Evolutionary conservation across 1,140 invertebrate species (phyloP).

Genomic region (Diprion similis): DNA sequence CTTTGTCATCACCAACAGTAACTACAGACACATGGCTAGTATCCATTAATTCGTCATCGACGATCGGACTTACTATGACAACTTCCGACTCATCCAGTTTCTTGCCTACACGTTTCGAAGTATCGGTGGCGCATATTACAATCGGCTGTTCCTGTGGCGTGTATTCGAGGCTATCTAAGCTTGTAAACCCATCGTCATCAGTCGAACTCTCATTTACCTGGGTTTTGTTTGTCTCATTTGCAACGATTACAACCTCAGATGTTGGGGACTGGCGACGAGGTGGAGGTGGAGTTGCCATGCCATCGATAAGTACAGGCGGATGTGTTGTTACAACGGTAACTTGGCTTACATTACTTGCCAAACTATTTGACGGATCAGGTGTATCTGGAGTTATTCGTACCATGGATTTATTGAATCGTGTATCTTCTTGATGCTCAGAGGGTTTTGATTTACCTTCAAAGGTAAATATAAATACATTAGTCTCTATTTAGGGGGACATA

Average conservation of each 20-base stretch:
- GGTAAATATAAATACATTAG: slow-evolving; percentile 15
- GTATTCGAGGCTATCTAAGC: slow-evolving; percentile 76
- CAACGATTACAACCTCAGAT: slow-evolving; percentile 77
- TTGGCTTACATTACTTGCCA: slow-evolving; percentile 74
- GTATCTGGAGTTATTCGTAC: slow-evolving; percentile 66
- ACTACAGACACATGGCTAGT: slow-evolving; percentile 91
- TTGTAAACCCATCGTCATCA: slow-evolving; percentile 74
- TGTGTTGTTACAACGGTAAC: slow-evolving; percentile 83
- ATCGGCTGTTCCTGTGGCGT: slow-evolving; percentile 63
- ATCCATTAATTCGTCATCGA: slow-evolving; percentile 61
- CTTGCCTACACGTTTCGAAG: slow-evolving; percentile 57
- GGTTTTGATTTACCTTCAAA: slow-evolving; percentile 36
- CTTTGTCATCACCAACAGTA: slow-evolving; percentile 81
- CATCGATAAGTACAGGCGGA: slow-evolving; percentile 76
- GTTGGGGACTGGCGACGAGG: slow-evolving; percentile 51
- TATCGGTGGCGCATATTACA: slow-evolving; percentile 44
- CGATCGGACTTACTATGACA: slow-evolving; percentile 73
- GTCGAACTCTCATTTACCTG: slow-evolving; percentile 71
- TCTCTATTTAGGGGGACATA: too few relatives aligned
- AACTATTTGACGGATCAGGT: slow-evolving; percentile 70
- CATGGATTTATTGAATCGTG: slow-evolving; percentile 63
- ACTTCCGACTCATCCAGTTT: slow-evolving; percentile 85
- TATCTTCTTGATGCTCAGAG: slow-evolving; percentile 37
- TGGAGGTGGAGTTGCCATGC: slow-evolving; percentile 50
- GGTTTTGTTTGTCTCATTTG: slow-evolving; percentile 77